Evolutionary conservation across 2,797 vertebrate species (phyloP), one percentile per base, ranked within the genome.

Genomic region (Melanotaenia trifasciata): DNA sequence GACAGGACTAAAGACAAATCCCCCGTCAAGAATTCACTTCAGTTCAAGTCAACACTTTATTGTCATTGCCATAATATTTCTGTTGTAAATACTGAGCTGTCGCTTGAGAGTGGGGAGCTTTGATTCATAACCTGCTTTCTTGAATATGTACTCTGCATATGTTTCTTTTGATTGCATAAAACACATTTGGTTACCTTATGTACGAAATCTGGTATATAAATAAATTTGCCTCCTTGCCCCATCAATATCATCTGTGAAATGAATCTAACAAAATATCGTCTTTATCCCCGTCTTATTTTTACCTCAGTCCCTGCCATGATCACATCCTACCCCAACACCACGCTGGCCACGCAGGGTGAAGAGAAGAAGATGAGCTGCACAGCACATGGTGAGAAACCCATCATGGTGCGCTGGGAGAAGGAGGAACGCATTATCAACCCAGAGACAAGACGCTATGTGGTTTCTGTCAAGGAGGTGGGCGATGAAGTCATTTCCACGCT

Each of bases 361-460:
- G 97, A 97, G 95, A 99, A 98, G 79, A 97, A 98, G 81, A 97
- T 99, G 96, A 98, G 97, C 89, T 99, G 98, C 85, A 97, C 96
- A 0, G 98, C 98, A 0, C 97, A 99, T 0, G 98, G 98, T 0
- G 98, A 99, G 91, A 99, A 96, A 82, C 98, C 98, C 92, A 99
- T 99, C 92, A 99, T 99, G 67, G 97, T 99, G 26, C 98, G 98
- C 90, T 99, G 98, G 98, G 98, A 99, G 91, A 99, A 99, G 79
- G 98, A 99, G 80, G 97, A 99, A 79, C 90, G 97, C 56, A 98
- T 99, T 93, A 99, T 99, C 76, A 99, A 99, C 93, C 98, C 97
- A 0, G 98, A 99, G 90, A 98, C 97, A 93, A 99, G 96, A 77
- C 98, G 98, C 36, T 99, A 99, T 22, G 95, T 97, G 9, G 97